phyloP scores from a whole-genome alignment of 2,888 invertebrate species.

The Apantesis nais region DNA sequence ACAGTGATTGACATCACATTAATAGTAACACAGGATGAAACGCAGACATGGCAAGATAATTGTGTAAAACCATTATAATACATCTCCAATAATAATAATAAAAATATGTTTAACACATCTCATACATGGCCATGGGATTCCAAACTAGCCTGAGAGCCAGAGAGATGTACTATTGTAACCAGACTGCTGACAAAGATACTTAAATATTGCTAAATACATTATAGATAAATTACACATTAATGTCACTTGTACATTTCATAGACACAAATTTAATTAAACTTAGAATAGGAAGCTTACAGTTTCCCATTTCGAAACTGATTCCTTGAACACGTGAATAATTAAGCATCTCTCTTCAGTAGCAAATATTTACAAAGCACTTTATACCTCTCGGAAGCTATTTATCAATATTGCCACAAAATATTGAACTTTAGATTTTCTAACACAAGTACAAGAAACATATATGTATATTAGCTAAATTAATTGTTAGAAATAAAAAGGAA shows the following conservation, averaged over 20 bases:
- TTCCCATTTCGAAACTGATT: background rate
- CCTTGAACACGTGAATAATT: background rate
- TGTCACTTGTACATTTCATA: background rate
- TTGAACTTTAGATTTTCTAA: background rate
- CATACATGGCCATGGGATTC: too few relatives aligned
- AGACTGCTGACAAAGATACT: too few relatives aligned
- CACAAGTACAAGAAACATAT: background rate
- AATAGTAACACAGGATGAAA: conserved; percentile 51
- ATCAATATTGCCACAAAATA: conserved; percentile 17
- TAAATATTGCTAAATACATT: too few relatives aligned
- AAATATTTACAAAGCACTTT: conserved; percentile 30
- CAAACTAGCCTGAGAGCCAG: too few relatives aligned
- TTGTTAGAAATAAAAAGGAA: background rate
- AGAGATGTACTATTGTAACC: too few relatives aligned
- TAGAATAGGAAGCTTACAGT: background rate
- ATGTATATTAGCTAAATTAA: too few relatives aligned
- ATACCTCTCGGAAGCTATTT: conserved; percentile 18
- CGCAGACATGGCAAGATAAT: conserved; percentile 46
- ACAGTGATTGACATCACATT: conserved; percentile 53
- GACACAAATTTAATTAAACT: background rate
- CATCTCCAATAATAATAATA: background rate
- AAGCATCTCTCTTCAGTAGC: conserved; percentile 3
- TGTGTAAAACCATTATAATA: conserved; percentile 24
- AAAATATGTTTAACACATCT: too few relatives aligned
- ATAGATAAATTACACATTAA: too few relatives aligned